Conservation (phyloP, 2,113 vertebrate species). For the Rhinoderma darwinii region DNA sequence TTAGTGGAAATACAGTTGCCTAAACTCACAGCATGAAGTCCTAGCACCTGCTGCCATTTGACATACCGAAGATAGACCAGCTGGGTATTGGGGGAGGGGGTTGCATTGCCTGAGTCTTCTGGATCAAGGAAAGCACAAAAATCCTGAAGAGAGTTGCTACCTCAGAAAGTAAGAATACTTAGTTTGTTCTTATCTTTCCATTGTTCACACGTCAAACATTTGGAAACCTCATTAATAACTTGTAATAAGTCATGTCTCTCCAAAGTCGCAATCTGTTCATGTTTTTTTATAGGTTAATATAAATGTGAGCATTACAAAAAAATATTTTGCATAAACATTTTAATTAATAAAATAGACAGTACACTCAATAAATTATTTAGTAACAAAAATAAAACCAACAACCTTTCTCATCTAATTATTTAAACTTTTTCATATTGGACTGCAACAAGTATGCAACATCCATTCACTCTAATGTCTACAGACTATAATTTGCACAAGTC, state of each 20-base stretch:
- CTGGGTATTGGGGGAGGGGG: no score
- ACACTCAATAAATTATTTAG: conserved; percentile 12
- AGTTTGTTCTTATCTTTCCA: no score
- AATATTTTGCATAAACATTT: not conserved
- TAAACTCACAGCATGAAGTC: no score
- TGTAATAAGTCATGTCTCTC: not conserved
- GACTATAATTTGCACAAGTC: conserved; percentile 7
- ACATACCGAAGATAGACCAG: no score
- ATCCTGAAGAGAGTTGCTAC: no score
- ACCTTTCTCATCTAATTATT: conserved; percentile 6
- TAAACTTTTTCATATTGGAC: conserved; percentile 1
- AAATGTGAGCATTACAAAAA: not conserved
- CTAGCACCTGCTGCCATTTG: no score
- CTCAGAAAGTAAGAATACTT: no score
- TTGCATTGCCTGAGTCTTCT: no score
- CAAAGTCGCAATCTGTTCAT: not conserved
- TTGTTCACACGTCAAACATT: not conserved
- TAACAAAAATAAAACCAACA: conserved; percentile 29
- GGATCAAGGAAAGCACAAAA: no score
- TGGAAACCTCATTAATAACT: not conserved
- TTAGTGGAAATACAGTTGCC: no score
- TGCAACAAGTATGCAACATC: not conserved
- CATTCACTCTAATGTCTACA: not conserved
- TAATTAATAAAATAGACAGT: conserved; percentile 29
- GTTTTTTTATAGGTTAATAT: not conserved